These are phyloP conservation scores for Zingel zingel DNA, from an alignment of 2,113 vertebrate genomes.

Conservation along the genomic window DNA sequence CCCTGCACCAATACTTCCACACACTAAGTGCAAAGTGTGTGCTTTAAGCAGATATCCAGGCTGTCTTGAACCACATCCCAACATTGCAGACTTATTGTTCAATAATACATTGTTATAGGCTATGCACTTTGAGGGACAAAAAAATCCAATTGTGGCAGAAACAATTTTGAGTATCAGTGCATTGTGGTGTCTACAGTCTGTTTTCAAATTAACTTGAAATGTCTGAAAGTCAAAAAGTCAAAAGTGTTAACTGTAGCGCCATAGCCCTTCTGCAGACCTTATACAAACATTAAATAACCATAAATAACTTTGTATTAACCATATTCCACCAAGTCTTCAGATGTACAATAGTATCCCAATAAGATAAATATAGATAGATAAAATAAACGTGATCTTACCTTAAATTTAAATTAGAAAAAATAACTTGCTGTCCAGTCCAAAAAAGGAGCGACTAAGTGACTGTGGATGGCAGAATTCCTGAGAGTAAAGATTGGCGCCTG, in stretches of 20 bases:
- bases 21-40: background rate
- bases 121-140: background rate
- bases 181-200: background rate
- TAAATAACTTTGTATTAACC: background rate
- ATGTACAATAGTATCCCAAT: background rate
- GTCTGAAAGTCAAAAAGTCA: background rate
- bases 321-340: background rate
- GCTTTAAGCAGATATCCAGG: background rate
- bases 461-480: conserved; percentile 70
- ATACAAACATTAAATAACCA: background rate
- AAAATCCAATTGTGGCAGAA: background rate
- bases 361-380: rapidly evolving
- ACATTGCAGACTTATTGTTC: background rate
- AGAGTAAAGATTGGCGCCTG: conserved; percentile 77
- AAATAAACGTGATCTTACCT: conserved; percentile 75
- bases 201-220: conserved; percentile 2
- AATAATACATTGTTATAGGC: background rate
- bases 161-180: background rate
- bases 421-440: conserved; percentile 76
- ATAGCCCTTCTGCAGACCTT: background rate
- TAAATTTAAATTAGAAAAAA: conserved; percentile 67
- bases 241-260: background rate
- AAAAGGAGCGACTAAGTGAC: conserved; percentile 76
- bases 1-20: background rate
- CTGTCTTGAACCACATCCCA: background rate